These are phyloP conservation scores for Drosophila longiperda DNA, from an alignment of 2,888 invertebrate species.

Conservation along the genomic window DNA sequence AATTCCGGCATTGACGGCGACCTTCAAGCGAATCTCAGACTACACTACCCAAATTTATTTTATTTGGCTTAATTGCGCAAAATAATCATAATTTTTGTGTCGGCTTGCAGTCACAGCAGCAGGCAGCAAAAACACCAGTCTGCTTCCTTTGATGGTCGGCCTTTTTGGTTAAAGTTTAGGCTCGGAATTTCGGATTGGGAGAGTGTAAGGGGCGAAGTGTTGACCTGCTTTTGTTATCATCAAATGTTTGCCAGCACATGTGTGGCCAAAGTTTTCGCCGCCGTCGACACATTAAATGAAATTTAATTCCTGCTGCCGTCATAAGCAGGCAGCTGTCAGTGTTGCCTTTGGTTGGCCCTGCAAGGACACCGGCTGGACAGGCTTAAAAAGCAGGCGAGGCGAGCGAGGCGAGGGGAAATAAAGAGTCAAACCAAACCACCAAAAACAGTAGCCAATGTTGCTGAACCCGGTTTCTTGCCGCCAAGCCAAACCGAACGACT, in stretches of 20 bases:
- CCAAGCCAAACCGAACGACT: not conserved
- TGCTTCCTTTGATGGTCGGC: conserved; percentile 34
- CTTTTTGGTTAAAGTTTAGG: conserved; percentile 15
- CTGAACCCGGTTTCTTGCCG: conserved; percentile 58
- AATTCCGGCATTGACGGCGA: conserved; percentile 42
- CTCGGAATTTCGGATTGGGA: not conserved
- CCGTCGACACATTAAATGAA: conserved; percentile 75
- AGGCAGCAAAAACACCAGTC: conserved; percentile 17
- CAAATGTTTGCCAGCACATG: conserved; percentile 69
- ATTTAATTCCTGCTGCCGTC: conserved; percentile 78
- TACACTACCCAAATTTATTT: conserved; percentile 63
- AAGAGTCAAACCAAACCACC: conserved; percentile 49
- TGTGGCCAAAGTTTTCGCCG: conserved; percentile 69
- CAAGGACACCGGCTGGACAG: conserved; percentile 61
- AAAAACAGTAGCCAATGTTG: conserved; percentile 58
- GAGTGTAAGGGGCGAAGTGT: not conserved
- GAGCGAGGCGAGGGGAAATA: not conserved
- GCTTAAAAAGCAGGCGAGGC: conserved; percentile 52
- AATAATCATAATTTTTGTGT: conserved; percentile 72
- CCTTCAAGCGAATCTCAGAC: conserved; percentile 61
- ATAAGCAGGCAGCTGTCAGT: conserved; percentile 61
- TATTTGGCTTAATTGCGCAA: conserved; percentile 74
- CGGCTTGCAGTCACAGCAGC: conserved; percentile 19
- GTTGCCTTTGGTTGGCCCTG: conserved; percentile 18
- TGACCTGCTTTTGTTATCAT: conserved; percentile 77